A percentile compares a stretch with the other conserved stretches of the same genome.
These are phyloP conservation scores for Eulacestoma nigropectus DNA, from an alignment of 2,113 vertebrate genomes.

Conservation along the genomic window DNA sequence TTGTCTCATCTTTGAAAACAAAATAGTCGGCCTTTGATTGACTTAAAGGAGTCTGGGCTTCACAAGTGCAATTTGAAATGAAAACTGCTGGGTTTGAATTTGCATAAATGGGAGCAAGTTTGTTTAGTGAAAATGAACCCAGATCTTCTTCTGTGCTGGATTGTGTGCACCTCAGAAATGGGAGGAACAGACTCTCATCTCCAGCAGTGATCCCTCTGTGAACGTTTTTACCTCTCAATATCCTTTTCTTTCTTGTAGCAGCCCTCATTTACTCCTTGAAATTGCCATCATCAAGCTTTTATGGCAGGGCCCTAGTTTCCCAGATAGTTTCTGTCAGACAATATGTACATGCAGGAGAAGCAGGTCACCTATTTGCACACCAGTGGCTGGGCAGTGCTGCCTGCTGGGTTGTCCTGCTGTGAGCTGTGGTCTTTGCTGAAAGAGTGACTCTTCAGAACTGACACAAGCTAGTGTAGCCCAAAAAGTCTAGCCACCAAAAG, in stretches of 20 bases:
- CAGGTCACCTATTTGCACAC: background rate
- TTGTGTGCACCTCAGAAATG: background rate
- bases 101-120: background rate
- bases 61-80: slow-evolving; percentile 28
- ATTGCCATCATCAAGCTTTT: background rate
- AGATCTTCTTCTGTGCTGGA: background rate
- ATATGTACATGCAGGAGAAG: background rate
- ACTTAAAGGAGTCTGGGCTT: background rate
- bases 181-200: background rate
- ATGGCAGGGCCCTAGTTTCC: background rate
- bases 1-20: background rate
- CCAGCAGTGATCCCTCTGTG: background rate
- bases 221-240: background rate
- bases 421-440: background rate
- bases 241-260: background rate
- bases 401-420: background rate
- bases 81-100: background rate
- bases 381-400: background rate
- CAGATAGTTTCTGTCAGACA: background rate
- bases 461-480: background rate
- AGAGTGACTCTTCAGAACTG: background rate
- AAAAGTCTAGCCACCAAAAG: background rate
- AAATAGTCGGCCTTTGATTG: background rate
- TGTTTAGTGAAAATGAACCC: background rate
- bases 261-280: background rate